Evolutionary conservation across 92 coral and sea anemone species (phyloP), one percentile per base, ranked within the genome.

Genomic region (Phenganax subtilis): DNA sequence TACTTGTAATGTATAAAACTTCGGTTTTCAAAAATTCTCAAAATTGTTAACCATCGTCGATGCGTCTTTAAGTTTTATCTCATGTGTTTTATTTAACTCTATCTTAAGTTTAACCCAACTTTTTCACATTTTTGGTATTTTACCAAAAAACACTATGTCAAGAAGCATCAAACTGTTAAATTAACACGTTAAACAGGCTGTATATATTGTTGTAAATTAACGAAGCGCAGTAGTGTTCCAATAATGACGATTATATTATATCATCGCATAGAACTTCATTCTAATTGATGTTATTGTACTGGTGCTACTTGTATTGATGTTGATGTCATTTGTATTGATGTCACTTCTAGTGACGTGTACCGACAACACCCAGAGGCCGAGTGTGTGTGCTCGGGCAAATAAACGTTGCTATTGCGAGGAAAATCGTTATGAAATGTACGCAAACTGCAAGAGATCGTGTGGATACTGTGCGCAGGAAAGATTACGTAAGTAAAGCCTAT

Each of bases 371-470:
- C 86, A 92, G 80, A 93, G 92, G 62, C 75, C 71, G 71, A 88
- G 86, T 64, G 88, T 87, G 88, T 94, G 98, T 66, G 72, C 88
- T 57, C 85, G 92, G 59, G 90, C 98, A 6, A 83, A 87, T 67
- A 89, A 89, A 58, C 98, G 97, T 9, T 94, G 98, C 77, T 91
- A 90, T 84, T 94, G 98, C 63, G 98, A 94, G 62, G 98, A 94
- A 84, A 94, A 94, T 67, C 97, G 91, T 84, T 97, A 94, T 79
- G 92, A 92, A 74, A 94, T 94, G 98, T 94, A 90, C 87, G 92
- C 92, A 88, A 92, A 94, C 86, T 94, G 98, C 89, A 94, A 94
- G 80, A 86, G 96, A 54, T 94, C 98, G n/a, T 94, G 98, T 57
- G 88, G 83, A 27, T 94, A 93, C 92, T 94, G 98, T 77, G 89